Percentiles rank a stretch among this genome's conserved stretches.
Evolutionary conservation across 2,888 invertebrate genomes (phyloP).

Genomic region (Ephialtes manifestator): DNA sequence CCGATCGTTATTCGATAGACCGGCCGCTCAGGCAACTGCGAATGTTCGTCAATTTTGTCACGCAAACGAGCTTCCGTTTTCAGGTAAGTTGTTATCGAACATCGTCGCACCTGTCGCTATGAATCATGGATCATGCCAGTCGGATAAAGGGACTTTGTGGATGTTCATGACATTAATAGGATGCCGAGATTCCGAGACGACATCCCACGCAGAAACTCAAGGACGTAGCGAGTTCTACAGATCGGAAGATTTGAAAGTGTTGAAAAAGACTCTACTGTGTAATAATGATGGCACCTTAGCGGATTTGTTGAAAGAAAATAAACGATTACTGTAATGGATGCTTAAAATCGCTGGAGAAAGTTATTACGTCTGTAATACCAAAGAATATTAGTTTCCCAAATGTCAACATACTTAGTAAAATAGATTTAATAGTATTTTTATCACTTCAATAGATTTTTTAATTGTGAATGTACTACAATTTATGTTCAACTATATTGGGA

Average conservation of each 20-base stretch:
- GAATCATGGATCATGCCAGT: constrained; percentile 6
- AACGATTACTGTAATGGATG: background rate
- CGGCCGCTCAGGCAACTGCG: background rate
- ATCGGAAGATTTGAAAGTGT: background rate
- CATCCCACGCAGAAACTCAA: background rate
- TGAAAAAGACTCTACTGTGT: background rate
- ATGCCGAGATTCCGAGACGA: background rate
- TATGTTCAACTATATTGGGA: no score
- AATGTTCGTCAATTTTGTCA: background rate
- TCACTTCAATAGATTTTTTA: background rate
- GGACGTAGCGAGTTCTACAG: background rate
- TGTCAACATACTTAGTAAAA: background rate
- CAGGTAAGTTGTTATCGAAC: constrained; percentile 29
- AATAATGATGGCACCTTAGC: background rate
- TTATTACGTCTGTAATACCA: background rate
- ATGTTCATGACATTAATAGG: background rate
- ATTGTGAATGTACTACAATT: no score
- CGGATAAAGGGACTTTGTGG: background rate
- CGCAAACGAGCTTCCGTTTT: constrained; percentile 24
- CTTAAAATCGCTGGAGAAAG: background rate
- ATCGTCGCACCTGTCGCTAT: constrained; percentile 11
- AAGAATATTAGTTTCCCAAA: background rate
- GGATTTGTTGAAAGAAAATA: background rate
- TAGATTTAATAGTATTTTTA: background rate
- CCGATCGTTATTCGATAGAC: constrained; percentile 23